Evolutionary conservation across 2,113 vertebrate species (phyloP), one percentile per base, ranked within the genome.

Genomic region (Scytalopus superciliaris): DNA sequence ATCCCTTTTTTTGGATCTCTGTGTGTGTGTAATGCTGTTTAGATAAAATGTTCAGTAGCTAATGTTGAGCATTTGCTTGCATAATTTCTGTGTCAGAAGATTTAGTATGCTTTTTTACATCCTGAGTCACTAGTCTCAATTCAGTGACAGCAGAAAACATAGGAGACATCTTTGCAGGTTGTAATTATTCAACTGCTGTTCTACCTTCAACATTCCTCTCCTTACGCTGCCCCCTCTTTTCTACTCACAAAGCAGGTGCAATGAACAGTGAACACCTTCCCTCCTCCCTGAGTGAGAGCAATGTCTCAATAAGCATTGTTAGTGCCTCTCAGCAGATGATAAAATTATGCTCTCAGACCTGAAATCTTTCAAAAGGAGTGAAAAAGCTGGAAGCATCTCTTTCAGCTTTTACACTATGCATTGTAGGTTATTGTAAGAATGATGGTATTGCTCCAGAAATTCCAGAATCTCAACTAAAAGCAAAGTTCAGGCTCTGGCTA

Each of bases 221-320:
- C 28, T 67, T n/a, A 21, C 14, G 5, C 37, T 37, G 10, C 3
- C 3, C 25, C 10, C 8, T 8, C 5, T 67, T 66, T 89, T 80
- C 44, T 60, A 14, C 15, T 60, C 39, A 47, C 10, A 11, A 44
- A 69, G 12, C 24, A 4, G 5, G 37, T 66, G 19, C 6, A 49
- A 37, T 40, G 39, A 74, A 60, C 10, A 69, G 10, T 35, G 30
- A 73, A 77, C 10, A 31, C 18, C 25, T 72, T 40, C 37, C 22
- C 17, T 62, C 9, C 19, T 52, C 53, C 6, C 31, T 57, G 23
- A 33, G 21, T 1, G 4, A 30, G 3, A 63, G 40, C 0, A 1
- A 17, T n/a, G 22, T 37, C 33, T 53, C 44, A 55, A 5, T 35
- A 31, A 53, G 8, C 8, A 25, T 12, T 44, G 17, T 68, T 68